Evolutionary conservation across 1,140 invertebrate species (phyloP).

Genomic region (Pseudobourletiella spinata): DNA sequence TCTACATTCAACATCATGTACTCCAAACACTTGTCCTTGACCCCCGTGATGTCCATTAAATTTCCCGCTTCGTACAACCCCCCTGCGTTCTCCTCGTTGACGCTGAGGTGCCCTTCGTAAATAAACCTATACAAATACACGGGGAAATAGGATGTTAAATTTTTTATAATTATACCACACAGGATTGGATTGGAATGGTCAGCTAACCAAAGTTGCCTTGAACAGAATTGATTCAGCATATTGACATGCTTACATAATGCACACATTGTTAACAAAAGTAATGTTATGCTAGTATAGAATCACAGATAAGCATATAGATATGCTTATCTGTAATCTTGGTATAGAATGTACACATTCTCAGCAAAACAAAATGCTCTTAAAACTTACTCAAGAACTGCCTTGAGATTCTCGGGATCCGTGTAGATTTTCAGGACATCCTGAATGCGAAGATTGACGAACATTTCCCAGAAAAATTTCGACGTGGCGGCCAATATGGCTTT

Average conservation of each 20-base stretch:
- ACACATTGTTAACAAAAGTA: no score
- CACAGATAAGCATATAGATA: neutral
- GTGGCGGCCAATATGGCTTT: neutral
- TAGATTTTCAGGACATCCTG: neutral
- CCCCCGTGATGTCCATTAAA: neutral
- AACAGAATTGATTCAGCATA: no score
- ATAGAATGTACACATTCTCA: neutral
- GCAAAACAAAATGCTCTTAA: neutral
- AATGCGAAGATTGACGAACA: neutral
- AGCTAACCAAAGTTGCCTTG: no score
- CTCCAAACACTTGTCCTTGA: neutral
- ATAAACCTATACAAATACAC: no score
- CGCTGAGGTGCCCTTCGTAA: neutral
- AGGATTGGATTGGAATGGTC: no score
- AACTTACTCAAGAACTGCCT: neutral
- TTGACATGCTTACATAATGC: no score
- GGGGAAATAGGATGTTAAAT: no score
- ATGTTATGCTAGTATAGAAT: neutral
- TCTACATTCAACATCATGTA: neutral
- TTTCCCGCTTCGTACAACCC: neutral
- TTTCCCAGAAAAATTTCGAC: neutral
- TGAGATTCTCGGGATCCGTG: neutral
- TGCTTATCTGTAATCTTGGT: no score
- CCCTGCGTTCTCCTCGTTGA: neutral
- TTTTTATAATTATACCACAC: neutral